Base-by-base conservation (phyloP, 2,888 invertebrate species). In the Amaurobius ferox region DNA sequence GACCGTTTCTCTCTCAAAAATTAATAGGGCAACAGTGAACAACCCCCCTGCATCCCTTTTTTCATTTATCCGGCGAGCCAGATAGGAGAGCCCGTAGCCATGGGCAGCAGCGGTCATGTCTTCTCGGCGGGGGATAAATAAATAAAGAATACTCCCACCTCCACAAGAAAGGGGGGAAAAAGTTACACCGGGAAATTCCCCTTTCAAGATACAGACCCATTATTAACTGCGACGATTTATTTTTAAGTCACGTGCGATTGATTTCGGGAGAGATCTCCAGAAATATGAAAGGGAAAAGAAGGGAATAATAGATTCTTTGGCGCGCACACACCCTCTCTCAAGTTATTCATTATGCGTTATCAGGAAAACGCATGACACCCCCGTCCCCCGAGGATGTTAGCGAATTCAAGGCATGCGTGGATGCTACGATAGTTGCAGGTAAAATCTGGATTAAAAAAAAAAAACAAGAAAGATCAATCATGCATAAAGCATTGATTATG, bases 171-270 rank as follows among this genome's bases (percentile, higher is more conserved):
- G 29, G 40, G 55, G 67, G 61, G 19, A 29, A 70, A 61, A 74
- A 55, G 28, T 40, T 28, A 70, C 40, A 39, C 55, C 23, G 30
- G 62, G 70, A 35, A 19, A 32, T 35, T 39, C 55, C 80, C 29
- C 70, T 9, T 39, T 28, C 40, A 19, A 83, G 83, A 83, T 83
- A 83, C 83, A 71, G 81, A 67, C 35, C 32, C 64, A 55, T 77
- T 83, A 83, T 83, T 76, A 83, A 83, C 83, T 70, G 71, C 71
- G 30, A 19, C 83, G 77, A 83, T 83, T 83, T 83, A 83, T 83
- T 83, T 83, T 83, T 83, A 83, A 83, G 83, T 83, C 83, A 83
- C 83, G 83, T 83, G 23, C 83, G 83, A 83, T 83, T 83, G 83
- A 83, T 83, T 83, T 71, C 71, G 64, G 62, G 71, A 71, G 48